Evolutionary conservation across 1,140 invertebrate genomes (phyloP).

Genomic region (Hyposmocoma kahamanoa): DNA sequence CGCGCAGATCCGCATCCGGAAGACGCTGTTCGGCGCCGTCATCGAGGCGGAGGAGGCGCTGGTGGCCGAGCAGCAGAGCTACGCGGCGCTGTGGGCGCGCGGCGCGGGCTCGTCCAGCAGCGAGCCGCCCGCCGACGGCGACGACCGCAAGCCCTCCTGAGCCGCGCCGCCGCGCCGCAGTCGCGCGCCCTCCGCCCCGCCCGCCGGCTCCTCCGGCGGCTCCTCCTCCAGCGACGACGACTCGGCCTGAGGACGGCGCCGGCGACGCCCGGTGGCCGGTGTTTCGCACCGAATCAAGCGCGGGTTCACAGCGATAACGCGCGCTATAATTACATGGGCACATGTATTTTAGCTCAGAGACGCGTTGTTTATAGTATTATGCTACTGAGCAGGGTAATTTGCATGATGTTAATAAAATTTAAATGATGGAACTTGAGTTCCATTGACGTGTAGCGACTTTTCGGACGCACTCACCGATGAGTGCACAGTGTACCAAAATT

Average conservation of each 20-base stretch:
- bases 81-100: constrained; percentile 56
- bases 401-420: too few relatives aligned
- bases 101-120: constrained; percentile 37
- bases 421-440: too few relatives aligned
- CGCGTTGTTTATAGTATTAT: too few relatives aligned
- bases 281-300: too few relatives aligned
- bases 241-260: neutral
- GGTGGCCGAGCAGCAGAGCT: constrained; percentile 58
- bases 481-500: too few relatives aligned
- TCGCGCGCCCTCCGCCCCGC: constrained; percentile 11
- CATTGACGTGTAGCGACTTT: too few relatives aligned
- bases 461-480: too few relatives aligned
- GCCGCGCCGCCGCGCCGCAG: constrained; percentile 19
- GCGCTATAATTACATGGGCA: too few relatives aligned
- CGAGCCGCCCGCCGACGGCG: constrained; percentile 28
- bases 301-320: too few relatives aligned
- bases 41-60: constrained; percentile 55
- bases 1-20: constrained; percentile 55
- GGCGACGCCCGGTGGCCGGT: too few relatives aligned
- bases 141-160: constrained; percentile 41
- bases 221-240: neutral
- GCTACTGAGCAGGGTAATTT: too few relatives aligned
- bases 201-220: constrained; percentile 6
- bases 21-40: constrained; percentile 49
- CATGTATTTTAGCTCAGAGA: too few relatives aligned